These are phyloP conservation scores for Anguilla marmorata DNA, from an alignment of 2,797 vertebrate species.

Conservation along the genomic window DNA sequence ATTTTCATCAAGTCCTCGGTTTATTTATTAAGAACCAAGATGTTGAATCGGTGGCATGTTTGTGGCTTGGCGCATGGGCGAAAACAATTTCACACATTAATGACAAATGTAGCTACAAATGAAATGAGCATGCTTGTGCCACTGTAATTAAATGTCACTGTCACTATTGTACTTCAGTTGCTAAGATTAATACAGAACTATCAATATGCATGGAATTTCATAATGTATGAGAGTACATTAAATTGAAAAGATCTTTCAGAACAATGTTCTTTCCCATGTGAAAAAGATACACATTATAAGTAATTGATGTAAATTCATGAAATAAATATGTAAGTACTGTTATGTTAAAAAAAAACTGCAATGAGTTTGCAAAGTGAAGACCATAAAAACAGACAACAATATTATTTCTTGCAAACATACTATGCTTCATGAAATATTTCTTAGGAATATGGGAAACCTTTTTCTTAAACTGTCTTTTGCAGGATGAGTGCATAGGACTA, in stretches of 20 bases:
- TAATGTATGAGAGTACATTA: conserved; percentile 4
- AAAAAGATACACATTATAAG: background rate
- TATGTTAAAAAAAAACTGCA: background rate
- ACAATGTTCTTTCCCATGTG: background rate
- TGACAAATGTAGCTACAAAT: background rate
- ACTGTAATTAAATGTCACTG: background rate
- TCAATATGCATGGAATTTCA: conserved; percentile 9
- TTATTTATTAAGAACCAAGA: background rate
- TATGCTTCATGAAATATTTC: background rate
- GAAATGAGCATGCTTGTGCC: background rate
- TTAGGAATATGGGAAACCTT: background rate
- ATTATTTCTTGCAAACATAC: background rate
- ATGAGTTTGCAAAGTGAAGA: background rate
- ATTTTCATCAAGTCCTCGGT: background rate
- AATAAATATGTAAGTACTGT: background rate
- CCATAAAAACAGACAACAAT: background rate
- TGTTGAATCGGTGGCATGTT: background rate
- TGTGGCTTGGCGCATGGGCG: background rate
- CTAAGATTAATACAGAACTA: background rate
- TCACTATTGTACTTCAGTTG: background rate
- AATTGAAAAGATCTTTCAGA: background rate
- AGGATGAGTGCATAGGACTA: background rate
- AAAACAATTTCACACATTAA: background rate
- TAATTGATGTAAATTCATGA: background rate
- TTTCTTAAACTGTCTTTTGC: background rate